These are phyloP conservation scores for Potorous gilbertii DNA, from an alignment of 2,797 vertebrate genomes.

Conservation along the genomic window DNA sequence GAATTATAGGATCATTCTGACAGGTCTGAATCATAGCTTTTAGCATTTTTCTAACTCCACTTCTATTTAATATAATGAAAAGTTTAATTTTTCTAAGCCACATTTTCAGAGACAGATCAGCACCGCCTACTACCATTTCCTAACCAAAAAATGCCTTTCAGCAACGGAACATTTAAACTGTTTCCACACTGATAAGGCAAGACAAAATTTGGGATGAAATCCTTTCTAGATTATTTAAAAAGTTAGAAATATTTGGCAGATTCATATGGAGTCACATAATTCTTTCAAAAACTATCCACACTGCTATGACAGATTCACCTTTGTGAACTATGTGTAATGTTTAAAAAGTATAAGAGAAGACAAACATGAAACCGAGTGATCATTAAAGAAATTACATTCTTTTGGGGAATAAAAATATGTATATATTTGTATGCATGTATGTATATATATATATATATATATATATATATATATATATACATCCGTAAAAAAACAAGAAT, in stretches of 20 bases:
- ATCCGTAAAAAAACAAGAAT: no score
- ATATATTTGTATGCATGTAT: no score
- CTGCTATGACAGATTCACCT: neutral
- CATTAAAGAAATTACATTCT: no score
- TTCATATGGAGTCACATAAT: neutral
- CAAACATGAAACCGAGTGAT: no score
- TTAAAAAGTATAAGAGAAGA: neutral
- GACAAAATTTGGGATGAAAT: neutral
- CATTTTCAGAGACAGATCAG: slow-evolving; percentile 1
- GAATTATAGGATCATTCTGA: neutral
- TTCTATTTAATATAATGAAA: slow-evolving; percentile 5
- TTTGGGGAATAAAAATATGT: no score
- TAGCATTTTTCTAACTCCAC: neutral
- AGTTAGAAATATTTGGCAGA: slow-evolving; percentile 5
- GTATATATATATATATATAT: no score
- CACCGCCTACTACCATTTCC: neutral
- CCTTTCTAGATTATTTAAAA: neutral
- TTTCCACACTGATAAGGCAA: neutral
- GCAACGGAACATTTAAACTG: neutral
- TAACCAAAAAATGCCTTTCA: neutral
- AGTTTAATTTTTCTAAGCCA: neutral
- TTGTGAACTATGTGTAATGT: neutral
- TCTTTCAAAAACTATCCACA: neutral
- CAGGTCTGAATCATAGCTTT: neutral
- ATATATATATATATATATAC: no score